Evolutionary conservation across 2,113 vertebrate species (phyloP).

Genomic region (Ochotona princeps): DNA sequence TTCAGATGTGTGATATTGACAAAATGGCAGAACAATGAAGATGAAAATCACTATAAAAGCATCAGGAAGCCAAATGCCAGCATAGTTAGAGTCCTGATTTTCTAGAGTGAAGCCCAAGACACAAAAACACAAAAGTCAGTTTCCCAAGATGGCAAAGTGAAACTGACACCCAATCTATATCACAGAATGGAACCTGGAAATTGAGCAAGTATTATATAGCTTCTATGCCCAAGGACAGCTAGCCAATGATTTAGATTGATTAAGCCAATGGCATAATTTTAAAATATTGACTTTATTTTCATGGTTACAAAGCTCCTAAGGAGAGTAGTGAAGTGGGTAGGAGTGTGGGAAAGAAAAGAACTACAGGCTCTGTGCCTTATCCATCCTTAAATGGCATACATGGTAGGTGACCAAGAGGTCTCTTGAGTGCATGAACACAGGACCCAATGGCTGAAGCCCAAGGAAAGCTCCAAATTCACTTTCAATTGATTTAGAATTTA

Average conservation of each 20-base stretch:
- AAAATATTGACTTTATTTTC: not conserved
- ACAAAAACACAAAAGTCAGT: not conserved
- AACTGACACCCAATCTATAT: not conserved
- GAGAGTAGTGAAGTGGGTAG: not conserved
- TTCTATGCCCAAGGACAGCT: not conserved
- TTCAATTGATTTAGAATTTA: constrained; percentile 69
- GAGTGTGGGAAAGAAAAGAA: not conserved
- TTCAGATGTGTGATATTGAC: not conserved
- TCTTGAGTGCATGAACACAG: not conserved
- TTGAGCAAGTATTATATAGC: not conserved
- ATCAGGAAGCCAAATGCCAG: not conserved
- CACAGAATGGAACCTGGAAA: not conserved
- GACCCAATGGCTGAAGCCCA: not conserved
- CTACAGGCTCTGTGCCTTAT: rapidly evolving
- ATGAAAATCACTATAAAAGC: not conserved
- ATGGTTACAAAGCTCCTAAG: not conserved
- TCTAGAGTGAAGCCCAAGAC: not conserved
- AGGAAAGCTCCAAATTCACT: not conserved
- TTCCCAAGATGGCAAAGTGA: not conserved
- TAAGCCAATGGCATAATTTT: not conserved
- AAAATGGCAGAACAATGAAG: not conserved
- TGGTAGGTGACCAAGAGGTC: not conserved
- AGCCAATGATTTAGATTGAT: not conserved
- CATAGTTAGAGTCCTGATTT: not conserved
- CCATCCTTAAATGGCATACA: not conserved